Evolutionary conservation across 2,888 invertebrate species (phyloP), one percentile per base, ranked within the genome.

Genomic region (Bembecia ichneumoniformis): DNA sequence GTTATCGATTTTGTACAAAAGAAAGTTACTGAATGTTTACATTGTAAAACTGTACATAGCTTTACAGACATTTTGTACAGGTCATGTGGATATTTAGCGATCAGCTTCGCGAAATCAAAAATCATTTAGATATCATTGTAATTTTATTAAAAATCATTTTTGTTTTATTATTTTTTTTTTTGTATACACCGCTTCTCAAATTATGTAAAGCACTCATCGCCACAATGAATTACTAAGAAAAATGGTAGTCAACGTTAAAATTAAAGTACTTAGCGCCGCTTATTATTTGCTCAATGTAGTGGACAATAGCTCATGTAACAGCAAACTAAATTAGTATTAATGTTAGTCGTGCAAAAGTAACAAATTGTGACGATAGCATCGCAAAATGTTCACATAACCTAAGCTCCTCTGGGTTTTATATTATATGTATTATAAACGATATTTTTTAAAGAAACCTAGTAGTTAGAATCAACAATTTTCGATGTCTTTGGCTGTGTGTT

Each of bases 311-410:
- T 58, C 65, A 66, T 72, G 63, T 72, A 65, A 65, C 60, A 66
- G 67, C 60, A 62, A 55, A 60, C 68, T 56, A 66, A 59, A 64
- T 58, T 66, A 60, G 64, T 59, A 58, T 15, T 14, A 15, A 15
- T 35, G 35, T 47, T 36, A 36, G 49, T 51, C 50, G 52, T 60
- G 57, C 65, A 66, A 68, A 67, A 71, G 59, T 61, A 65, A 63
- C 62, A 10, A 17, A 46, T 68, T 70, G 64, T 69, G 66, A 73
- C 86, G 86, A 82, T 86, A 83, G 82, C 82, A 87, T 87, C 87
- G 88, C 87, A 87, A 86, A 87, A 87, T 88, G 87, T 87, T 88
- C 87, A 87, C 87, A 87, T 87, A 72, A 84, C 86, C 87, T 87
- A 76, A 60, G 59, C 59, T 60, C 57, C 58, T 62, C 65, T 68